Base-by-base conservation (phyloP, 1,140 invertebrate genomes). In the Ptiloglossa arizonensis region DNA sequence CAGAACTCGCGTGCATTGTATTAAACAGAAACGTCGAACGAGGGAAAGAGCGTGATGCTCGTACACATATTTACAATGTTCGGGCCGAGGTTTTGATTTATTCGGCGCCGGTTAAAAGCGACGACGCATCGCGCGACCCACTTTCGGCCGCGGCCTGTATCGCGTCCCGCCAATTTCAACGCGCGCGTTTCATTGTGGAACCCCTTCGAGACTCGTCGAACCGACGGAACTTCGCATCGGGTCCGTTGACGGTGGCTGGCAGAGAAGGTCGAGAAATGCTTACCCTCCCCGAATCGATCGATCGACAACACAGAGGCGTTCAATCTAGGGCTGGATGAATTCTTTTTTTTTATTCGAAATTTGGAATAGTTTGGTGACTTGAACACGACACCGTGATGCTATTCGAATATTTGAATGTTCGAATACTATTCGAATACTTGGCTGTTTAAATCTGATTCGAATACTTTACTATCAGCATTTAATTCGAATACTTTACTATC, bases 211-310 rank as follows among this genome's bases (percentile, higher is more conserved):
- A 59, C 63, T 17, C 17, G 13, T 29, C n/a, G n/a, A n/a, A n/a
- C n/a, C n/a, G n/a, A n/a, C n/a, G n/a, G n/a, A n/a, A n/a, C n/a
- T n/a, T n/a, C n/a, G n/a, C n/a, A n/a, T n/a, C n/a, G n/a, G n/a
- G n/a, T n/a, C n/a, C n/a, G n/a, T n/a, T n/a, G n/a, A n/a, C n/a
- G n/a, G n/a, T n/a, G n/a, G n/a, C n/a, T n/a, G n/a, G n/a, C n/a
- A n/a, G n/a, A n/a, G n/a, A 52, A 29, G 38, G 6, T 19, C 19
- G 8, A 57, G 57, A 57, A 46, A 35, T 6, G 22, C 52, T 50
- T 70, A 52, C 22, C 27, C 27, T 68, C 32, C 17, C 35, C 35
- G 5, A 35, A 35, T 46, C 44, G 62, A 77, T 80, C 79, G 79
- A 81, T 83, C 60, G 38, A 11, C 5, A 48, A 17, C 32, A 50